phyloP scores from a whole-genome alignment of 2,113 vertebrate species.

The Brachyhypopomus occidentalis region DNA sequence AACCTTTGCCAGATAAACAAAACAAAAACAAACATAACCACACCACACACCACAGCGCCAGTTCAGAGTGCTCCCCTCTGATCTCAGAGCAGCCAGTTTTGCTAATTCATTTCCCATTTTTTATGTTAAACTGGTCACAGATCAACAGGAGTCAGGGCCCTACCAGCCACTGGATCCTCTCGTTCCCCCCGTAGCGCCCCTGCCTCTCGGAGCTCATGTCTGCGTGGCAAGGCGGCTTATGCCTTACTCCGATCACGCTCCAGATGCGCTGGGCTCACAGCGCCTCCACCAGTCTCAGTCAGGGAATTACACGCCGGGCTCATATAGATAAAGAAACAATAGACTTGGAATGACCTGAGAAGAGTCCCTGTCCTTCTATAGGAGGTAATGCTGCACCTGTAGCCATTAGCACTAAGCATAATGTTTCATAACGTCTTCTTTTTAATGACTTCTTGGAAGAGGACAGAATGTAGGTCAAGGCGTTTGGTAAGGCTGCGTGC shows the following conservation, averaged over 20 bases:
- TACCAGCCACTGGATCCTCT: conserved; percentile 59
- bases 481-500: not conserved
- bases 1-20: too few species aligned
- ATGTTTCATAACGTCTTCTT: not conserved
- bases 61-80: conserved; percentile 21
- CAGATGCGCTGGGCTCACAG: conserved; percentile 16
- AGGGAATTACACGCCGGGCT: not conserved
- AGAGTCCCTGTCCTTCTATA: not conserved
- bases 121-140: conserved; percentile 12
- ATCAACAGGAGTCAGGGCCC: conserved; percentile 57
- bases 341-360: not conserved
- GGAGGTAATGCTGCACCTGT: not conserved
- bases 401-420: not conserved
- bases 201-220: conserved; percentile 54
- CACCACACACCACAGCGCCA: not conserved
- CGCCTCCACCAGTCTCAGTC: not conserved
- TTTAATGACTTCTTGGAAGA: not conserved
- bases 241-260: not conserved
- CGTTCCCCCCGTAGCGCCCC: conserved; percentile 62
- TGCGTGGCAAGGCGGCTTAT: not conserved
- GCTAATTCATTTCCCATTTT: not conserved
- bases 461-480: not conserved
- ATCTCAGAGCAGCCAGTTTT: not conserved
- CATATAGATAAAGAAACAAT: too few species aligned
- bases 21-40: too few species aligned